Evolutionary conservation across 2,888 invertebrate species (phyloP), one percentile per base, ranked within the genome.

Genomic region (Diabrotica balteata): DNA sequence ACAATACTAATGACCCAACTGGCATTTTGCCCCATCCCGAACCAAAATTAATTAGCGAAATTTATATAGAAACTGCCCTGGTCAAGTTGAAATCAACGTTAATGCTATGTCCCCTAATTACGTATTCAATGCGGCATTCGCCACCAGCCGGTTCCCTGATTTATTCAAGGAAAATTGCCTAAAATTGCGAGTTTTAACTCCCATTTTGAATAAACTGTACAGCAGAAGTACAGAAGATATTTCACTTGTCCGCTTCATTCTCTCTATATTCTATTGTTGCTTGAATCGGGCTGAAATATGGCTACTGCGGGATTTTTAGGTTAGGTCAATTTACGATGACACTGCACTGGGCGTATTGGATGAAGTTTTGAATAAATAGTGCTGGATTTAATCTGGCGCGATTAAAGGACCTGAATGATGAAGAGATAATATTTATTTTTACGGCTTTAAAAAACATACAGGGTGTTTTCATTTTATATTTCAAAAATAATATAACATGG

Each of bases 31-130:
- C 8, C 55, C 45, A 62, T 63, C 45, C 55, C 55, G 55, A 55
- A 57, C 50, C 44, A 46, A 81, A 82, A 82, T 82, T 82, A 82
- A 81, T 81, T 82, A 80, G 78, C 73, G 73, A 76, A 80, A 82
- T 81, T 82, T 81, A 82, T 77, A 77, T 74, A 73, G 75, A 75
- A 78, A 71, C 73, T 73, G 73, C 70, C 75, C 32, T 74, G 72
- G 73, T 75, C 75, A 78, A 78, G 76, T 79, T 79, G 79, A 79
- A 79, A 80, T 80, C 79, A 79, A 77, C 71, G 77, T 75, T 76
- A 75, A 77, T 72, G 74, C 76, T 67, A 71, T 74, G 61, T 67
- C 77, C 75, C 76, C 77, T 78, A 77, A 80, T 80, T 80, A 80
- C 73, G 78, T 79, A 80, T 80, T 79, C 79, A 78, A 72, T 73